Evolutionary conservation across 1,140 invertebrate genomes (phyloP), one percentile per base, ranked within the genome.

Genomic region (Trissolcus basalis): DNA sequence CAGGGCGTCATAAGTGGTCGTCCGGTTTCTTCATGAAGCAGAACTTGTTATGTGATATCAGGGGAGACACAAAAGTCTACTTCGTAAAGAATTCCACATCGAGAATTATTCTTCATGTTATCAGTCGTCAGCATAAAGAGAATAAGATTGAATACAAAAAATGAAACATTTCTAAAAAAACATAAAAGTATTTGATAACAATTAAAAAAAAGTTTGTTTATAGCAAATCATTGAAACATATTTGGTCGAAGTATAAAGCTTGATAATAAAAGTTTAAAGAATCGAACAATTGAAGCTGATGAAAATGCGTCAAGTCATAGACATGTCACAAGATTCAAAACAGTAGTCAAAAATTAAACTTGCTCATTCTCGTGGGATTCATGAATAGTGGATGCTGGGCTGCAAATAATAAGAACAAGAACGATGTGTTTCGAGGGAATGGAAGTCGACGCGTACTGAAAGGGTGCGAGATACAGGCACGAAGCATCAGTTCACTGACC

Each of bases 1-100:
- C 79, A 81, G 60, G 59, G 76, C 51, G 64, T 72, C 56, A 77
- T 81, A 81, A 82, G 80, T 81, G 81, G 81, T 80, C 80, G 79
- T 79, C 68, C 76, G 79, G 65, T 43, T 64, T 81, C 64, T 68
- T 64, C 73, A 54, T 71, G 44, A 61, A 72, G 50, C 36, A 63
- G 69, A 75, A 70, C 54, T 71, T 72, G 67, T 82, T 82, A 75
- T 67, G 61, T 54, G 71, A 55, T 44, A 68, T 27, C 58, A 50
- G 56, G 74, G 27, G 33, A 44, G 68, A 63, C 51, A 63, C 50
- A 53, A 70, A 77, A 71, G 72, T 77, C 9, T 63, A 55, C 19
- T 27, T 27, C 19, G 19, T 27, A 3, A 27, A n/a, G n/a, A n/a
- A n/a, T n/a, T n/a, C n/a, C n/a, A n/a, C n/a, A n/a, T n/a, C n/a